A percentile compares a stretch with the other conserved stretches of the same genome.
These are phyloP conservation scores for Triplophysa yarkandensis DNA, from an alignment of 2,797 vertebrate genomes.

Conservation along the genomic window DNA sequence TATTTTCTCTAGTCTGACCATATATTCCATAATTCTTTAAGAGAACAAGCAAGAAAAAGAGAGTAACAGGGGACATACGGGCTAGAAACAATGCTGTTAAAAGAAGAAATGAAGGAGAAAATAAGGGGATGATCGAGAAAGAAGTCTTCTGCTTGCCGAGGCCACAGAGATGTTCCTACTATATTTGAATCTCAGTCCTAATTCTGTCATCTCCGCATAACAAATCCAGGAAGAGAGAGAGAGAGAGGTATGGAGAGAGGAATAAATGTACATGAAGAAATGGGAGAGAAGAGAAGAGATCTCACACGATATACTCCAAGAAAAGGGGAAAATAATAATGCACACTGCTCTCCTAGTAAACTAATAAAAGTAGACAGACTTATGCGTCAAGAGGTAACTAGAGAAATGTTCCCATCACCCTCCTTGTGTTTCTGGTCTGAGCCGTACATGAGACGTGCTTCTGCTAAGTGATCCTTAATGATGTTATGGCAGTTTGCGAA, in stretches of 20 bases:
- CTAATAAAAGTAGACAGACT: conserved; percentile 38
- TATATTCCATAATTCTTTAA: neutral
- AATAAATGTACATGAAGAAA: too few species aligned
- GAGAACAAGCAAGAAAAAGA: neutral
- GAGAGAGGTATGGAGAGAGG: too few species aligned
- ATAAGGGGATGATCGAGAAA: conserved; percentile 11
- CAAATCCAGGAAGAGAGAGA: conserved; percentile 50
- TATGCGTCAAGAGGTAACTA: neutral
- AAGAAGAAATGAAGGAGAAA: neutral
- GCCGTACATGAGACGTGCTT: conserved; percentile 32
- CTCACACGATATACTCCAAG: too few species aligned
- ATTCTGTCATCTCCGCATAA: conserved; percentile 72
- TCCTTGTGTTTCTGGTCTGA: conserved; percentile 38
- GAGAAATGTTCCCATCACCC: conserved; percentile 4
- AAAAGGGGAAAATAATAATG: too few species aligned
- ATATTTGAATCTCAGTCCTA: conserved; percentile 68
- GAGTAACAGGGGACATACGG: neutral
- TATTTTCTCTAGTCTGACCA: too few species aligned
- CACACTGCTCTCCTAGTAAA: too few species aligned
- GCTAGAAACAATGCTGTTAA: neutral
- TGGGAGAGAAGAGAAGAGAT: too few species aligned
- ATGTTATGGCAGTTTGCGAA: conserved; percentile 58
- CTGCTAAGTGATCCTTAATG: conserved; percentile 65
- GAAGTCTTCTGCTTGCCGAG: conserved; percentile 41
- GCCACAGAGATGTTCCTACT: conserved; percentile 51